Base-by-base conservation (phyloP, 2,797 vertebrate species). In the Manis crassicaudata region DNA sequence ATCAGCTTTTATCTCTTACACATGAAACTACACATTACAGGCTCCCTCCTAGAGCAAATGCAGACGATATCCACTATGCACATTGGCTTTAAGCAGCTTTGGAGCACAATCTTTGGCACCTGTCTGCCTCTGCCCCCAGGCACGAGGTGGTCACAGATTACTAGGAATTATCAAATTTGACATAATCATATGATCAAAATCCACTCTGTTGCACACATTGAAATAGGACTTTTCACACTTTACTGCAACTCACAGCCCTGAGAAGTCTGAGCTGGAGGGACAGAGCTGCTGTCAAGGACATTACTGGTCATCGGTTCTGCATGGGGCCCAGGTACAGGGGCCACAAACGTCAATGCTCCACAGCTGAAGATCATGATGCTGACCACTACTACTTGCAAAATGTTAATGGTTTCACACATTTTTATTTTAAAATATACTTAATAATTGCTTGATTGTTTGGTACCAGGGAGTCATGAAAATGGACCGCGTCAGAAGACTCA, bases 211-310 rank as follows among this genome's bases (percentile, higher is more conserved):
- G 68, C 14, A 35, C 16, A 11, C 9, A 54, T 43, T 80, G 88
- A 87, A 27, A 80, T 8, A 23, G 25, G 17, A 13, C 43, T 20
- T 75, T n/a, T 68, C 68, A 54, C 16, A 21, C 14, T 18, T 54
- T 43, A 25, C 67, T 52, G 35, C 25, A 60, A 0, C 17, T 29
- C 16, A 1, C 8, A 13, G 1, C 13, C 0, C n/a, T 7, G 56
- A 23, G 35, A 2, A 11, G 25, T 18, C 21, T 2, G 23, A 75
- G n/a, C 4, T 5, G 0, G 2, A 12, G 18, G 32, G 11, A 37
- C 32, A 29, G 9, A 35, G 25, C 18, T 21, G 14, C 0, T 4
- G 3, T 1, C 25, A 29, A 10, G 0, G 0, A 1, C 0, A 8
- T 7, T 5, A 8, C 50, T 0, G 0, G 14, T 13, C 2, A 4